A percentile compares a stretch with the other conserved stretches of the same genome.
Evolutionary conservation across 2,797 vertebrate species (phyloP).

Genomic region (Catamblyrhynchus diadema): DNA sequence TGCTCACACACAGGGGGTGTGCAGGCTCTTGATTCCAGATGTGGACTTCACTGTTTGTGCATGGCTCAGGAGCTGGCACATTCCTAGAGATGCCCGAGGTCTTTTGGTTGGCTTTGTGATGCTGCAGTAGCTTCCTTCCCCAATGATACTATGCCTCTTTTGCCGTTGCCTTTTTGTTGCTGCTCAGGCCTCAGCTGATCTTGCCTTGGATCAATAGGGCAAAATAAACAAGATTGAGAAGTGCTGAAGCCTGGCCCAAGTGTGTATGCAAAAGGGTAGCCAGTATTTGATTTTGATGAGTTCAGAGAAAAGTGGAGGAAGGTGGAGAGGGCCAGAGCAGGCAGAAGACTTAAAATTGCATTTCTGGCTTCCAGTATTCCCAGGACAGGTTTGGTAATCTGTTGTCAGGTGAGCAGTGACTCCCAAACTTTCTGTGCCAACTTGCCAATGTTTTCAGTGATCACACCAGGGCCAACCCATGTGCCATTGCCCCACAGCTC

Average conservation of each 20-base stretch:
- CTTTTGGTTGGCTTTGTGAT: background rate
- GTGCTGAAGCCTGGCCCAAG: background rate
- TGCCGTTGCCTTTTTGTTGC: background rate
- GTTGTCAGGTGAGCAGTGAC: background rate
- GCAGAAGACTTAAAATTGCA: background rate
- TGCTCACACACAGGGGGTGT: rapidly evolving
- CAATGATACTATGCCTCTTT: background rate
- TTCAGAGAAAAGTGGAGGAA: background rate
- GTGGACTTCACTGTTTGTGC: background rate
- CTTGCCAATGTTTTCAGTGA: background rate
- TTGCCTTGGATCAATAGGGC: slow-evolving; percentile 30
- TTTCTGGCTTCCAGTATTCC: background rate
- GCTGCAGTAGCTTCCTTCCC: background rate
- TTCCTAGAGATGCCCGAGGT: background rate
- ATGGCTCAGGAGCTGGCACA: background rate
- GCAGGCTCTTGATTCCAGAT: background rate
- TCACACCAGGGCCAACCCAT: background rate
- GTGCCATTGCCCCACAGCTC: background rate
- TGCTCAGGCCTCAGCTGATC: background rate
- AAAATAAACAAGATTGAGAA: background rate
- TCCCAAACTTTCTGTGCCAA: background rate
- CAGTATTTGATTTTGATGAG: background rate
- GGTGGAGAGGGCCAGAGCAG: background rate
- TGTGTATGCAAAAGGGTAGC: background rate
- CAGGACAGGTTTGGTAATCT: background rate